Percentiles rank a stretch among this genome's conserved stretches.
Conservation (phyloP, 2,888 invertebrate species). For the Perizoma affinitatum region DNA sequence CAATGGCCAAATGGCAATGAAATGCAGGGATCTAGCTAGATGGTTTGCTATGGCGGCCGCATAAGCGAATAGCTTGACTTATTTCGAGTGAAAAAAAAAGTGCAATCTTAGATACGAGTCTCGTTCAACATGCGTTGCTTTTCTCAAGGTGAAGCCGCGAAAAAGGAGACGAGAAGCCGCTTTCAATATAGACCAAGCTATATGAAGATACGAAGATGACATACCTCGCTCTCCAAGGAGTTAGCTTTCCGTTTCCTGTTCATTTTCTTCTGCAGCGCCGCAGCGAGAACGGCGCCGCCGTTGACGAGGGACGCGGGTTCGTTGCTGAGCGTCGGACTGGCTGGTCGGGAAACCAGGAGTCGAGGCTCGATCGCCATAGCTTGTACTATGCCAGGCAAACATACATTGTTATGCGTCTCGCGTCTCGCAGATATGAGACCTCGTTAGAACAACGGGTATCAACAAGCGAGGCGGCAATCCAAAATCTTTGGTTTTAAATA, state of each 20-base stretch:
- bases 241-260: conserved; percentile 91
- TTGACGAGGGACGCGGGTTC: conserved; percentile 86
- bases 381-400: conserved; percentile 30
- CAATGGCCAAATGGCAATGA: too few species aligned
- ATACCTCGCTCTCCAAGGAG: conserved; percentile 73
- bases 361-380: conserved; percentile 63
- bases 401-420: background rate
- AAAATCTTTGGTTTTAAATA: too few species aligned
- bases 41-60: too few species aligned
- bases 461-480: too few species aligned
- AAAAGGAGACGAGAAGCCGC: too few species aligned
- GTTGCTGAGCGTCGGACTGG: conserved; percentile 69
- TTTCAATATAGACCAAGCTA: too few species aligned
- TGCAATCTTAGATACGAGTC: too few species aligned
- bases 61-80: too few species aligned
- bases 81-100: too few species aligned
- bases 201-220: background rate
- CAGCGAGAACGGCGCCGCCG: conserved; percentile 91
- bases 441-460: background rate
- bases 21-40: too few species aligned
- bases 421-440: background rate
- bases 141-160: too few species aligned
- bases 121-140: too few species aligned
- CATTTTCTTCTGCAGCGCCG: conserved; percentile 93
- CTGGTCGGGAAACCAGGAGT: conserved; percentile 72